Conservation (phyloP, 2,888 invertebrate species). For the Drosophila koepferae region DNA sequence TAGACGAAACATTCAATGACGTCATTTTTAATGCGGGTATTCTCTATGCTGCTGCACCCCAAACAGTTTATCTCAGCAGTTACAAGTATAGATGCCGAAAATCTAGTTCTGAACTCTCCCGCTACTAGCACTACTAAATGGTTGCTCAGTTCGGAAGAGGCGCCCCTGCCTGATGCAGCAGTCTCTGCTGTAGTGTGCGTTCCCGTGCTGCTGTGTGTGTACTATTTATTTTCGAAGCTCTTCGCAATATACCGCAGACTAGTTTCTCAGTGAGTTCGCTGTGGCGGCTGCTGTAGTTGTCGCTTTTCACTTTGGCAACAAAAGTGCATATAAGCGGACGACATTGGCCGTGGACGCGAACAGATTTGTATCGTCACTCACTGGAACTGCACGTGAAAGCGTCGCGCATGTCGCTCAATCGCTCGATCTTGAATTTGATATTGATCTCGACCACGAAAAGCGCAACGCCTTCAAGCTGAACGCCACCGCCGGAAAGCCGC, state of each 20-base stretch:
- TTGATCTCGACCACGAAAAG: slow-evolving; percentile 32
- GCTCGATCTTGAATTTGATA: slow-evolving; percentile 12
- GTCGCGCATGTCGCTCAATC: slow-evolving; percentile 55
- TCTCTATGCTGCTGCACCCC: slow-evolving; percentile 39
- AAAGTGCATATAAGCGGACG: slow-evolving; percentile 59
- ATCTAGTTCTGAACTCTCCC: slow-evolving; percentile 34
- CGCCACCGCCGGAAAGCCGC: slow-evolving; percentile 82
- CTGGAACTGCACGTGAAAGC: slow-evolving; percentile 62
- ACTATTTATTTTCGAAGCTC: slow-evolving; percentile 38
- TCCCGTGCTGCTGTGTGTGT: slow-evolving; percentile 30
- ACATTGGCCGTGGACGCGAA: slow-evolving; percentile 61
- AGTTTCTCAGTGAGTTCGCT: slow-evolving; percentile 36
- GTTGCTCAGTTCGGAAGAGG: slow-evolving; percentile 44
- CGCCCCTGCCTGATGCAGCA: slow-evolving; percentile 30
- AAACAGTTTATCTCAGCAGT: slow-evolving; percentile 27
- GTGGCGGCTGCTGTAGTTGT: slow-evolving; percentile 29
- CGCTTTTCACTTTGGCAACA: slow-evolving; percentile 58
- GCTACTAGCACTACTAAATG: slow-evolving; percentile 39
- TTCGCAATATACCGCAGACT: slow-evolving; percentile 32
- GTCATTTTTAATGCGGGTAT: slow-evolving; percentile 34
- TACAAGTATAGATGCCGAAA: slow-evolving; percentile 42
- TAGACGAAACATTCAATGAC: slow-evolving; percentile 45
- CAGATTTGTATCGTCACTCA: slow-evolving; percentile 49
- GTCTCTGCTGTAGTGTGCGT: slow-evolving; percentile 26
- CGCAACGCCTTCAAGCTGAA: slow-evolving; percentile 73